Evolutionary conservation across 2,888 invertebrate species (phyloP).

Genomic region (Fragum sueziense): DNA sequence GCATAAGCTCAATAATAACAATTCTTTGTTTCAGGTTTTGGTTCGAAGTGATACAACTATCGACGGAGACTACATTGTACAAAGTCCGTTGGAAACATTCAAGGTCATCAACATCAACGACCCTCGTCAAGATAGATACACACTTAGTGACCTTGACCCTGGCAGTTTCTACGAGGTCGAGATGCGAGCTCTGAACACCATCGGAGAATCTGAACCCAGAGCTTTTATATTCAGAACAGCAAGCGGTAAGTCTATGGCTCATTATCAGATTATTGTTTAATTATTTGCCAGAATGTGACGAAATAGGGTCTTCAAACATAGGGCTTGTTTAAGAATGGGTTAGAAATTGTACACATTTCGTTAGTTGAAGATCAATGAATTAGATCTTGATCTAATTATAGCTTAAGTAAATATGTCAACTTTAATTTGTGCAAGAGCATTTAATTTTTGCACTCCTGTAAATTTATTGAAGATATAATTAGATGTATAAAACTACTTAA

Average conservation of each 20-base stretch:
- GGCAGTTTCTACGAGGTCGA: slow-evolving; percentile 60
- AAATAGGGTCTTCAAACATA: too few relatives aligned
- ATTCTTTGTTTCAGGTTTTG: slow-evolving; percentile 32
- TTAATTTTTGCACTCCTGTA: background rate
- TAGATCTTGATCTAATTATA: too few relatives aligned
- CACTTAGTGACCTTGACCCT: slow-evolving; percentile 39
- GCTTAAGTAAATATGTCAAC: background rate
- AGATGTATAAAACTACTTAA: background rate
- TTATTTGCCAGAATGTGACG: too few relatives aligned
- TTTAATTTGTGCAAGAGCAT: background rate
- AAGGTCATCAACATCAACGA: background rate
- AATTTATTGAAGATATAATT: background rate
- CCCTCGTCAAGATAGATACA: slow-evolving; percentile 89
- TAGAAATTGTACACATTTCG: too few relatives aligned
- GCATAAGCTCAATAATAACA: too few relatives aligned
- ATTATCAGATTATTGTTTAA: too few relatives aligned
- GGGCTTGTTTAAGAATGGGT: too few relatives aligned
- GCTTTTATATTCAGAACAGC: slow-evolving; percentile 60
- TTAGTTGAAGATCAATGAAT: too few relatives aligned
- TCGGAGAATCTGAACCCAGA: slow-evolving; percentile 51
- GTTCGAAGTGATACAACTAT: slow-evolving; percentile 37
- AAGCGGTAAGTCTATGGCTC: slow-evolving; percentile 56
- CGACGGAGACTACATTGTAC: slow-evolving; percentile 53
- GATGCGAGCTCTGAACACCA: slow-evolving; percentile 53
- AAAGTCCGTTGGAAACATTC: slow-evolving; percentile 25